Evolutionary conservation across 2,113 vertebrate species (phyloP), one percentile per base, ranked within the genome.

Genomic region (Turdus rufiventris): DNA sequence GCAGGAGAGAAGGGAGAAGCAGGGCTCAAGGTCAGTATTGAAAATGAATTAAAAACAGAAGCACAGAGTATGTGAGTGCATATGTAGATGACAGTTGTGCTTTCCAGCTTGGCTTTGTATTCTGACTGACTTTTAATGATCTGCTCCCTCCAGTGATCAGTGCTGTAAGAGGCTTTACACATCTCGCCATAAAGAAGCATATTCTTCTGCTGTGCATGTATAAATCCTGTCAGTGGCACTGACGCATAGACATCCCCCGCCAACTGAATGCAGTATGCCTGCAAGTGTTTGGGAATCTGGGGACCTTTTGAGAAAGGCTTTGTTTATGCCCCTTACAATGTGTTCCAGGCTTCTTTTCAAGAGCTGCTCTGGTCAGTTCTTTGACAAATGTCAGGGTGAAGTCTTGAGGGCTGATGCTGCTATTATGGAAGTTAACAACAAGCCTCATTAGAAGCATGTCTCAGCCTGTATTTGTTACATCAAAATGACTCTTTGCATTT

Each of bases 21-120:
- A 28, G 99, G 99, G 54, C 96, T 93, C 72, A 99, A 99, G 99
- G 99, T 99, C 94, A 95, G 98, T 98, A 56, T 33, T 83, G 58
- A 76, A 94, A 97, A 84, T 21, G 12, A n/a, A 75, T 77, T 88
- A n/a, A 72, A 76, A 74, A 1, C 29, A 92, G 79, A 79, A 85
- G 50, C 34, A 31, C 28, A 3, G 24, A 38, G 38, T 51, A 19
- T 1, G 6, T 62, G 56, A 70, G 16, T 25, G 29, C 34, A 13
- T 29, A 5, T 61, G 31, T 20, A 62, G 54, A 72, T 61, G 61
- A 36, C 56, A 50, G 47, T 43, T 42, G 8, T 28, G 78, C 50
- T 88, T 96, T 94, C 81, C 67, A 43, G 0, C 34, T 62, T 50
- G 42, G 4, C 4, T 79, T 95, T 83, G 14, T 77, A 21, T 83